Evolutionary conservation across 2,113 vertebrate species (phyloP), one percentile per base, ranked within the genome.

Genomic region (Oenanthe melanoleuca): DNA sequence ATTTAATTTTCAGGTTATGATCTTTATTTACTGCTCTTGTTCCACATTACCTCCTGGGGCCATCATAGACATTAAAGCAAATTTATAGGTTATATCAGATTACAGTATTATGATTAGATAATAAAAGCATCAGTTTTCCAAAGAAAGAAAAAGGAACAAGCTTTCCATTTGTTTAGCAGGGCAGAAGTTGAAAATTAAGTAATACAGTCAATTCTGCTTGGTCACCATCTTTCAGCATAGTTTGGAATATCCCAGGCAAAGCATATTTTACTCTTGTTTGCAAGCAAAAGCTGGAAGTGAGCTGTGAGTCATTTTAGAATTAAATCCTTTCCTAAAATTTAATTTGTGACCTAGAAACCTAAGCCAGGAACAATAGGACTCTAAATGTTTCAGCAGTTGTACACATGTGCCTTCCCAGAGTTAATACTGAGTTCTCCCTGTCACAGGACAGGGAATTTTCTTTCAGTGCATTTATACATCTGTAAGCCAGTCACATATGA

Each of bases 401-500:
- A 29, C 55, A 40, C 93, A 91, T 25, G 16, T 83, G 64, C 63
- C 40, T 75, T 94, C 55, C 31, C 29, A 65, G 60, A 60, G 70
- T 50, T 86, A 89, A 82, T 90, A 34, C 33, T 8, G 45, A 47
- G 52, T 77, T 91, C 37, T 80, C 49, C 37, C 80, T 77, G 78
- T 69, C 49, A 55, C 52, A 84, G 49, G 63, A 53, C 42, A 93
- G 64, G 78, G n/a, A 56, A 57, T 95, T 94, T 71, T 74, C 55
- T 86, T 79, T 59, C 50, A 65, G 31, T 83, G 23, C 38, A 5
- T 44, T 25, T 70, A 9, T 75, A 59, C n/a, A 92, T 88, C 91
- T 94, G 70, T 61, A 93, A 64, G 37, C 88, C 90, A 77, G 59
- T 81, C 82, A 77, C 96, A 89, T 95, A 84, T 94, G 93, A 96